Base-by-base conservation (phyloP, 2,797 vertebrate species). In the Emydoidea blandingii region DNA sequence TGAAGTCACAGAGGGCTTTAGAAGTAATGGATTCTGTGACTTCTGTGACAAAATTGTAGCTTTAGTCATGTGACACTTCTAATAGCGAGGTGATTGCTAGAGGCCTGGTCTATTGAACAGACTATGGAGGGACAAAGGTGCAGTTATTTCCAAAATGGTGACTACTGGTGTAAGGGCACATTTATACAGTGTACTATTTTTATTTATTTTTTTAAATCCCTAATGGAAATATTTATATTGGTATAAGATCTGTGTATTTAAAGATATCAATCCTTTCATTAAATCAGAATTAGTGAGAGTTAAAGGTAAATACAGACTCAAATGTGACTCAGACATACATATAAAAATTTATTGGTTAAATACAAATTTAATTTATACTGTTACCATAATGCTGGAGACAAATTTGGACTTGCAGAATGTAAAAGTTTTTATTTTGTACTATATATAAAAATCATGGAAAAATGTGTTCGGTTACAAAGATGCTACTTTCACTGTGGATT, bases 281-380 rank as follows among this genome's bases (percentile, higher is more conserved):
- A 49, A 78, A 78, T 49, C 74, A 78, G 21, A 76, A 47, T 76
- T 47, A 29, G 7, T 78, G 44, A 29, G 72, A 4, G 12, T 47
- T 78, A 78, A 78, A 78, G 2, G 27, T 49, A 78, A 49, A 78
- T 37, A 74, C 14, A 47, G n/a, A 21, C 47, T 44, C 44, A 94
- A 92, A 92, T 25, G 8, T 19, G 6, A n/a, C n/a, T 4, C 0
- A 25, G 5, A 78, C 34, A 84, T 91, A 79, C 95, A 96, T 96
- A 95, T 56, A 97, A 97, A 96, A 94, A 50, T 49, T 97, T 97
- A 97, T 97, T 97, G 94, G 91, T 97, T 97, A 97, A 97, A 97
- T 97, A 97, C 94, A 95, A 96, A 96, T 93, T 96, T 97, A 94
- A 96, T 95, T 97, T 94, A 97, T 87, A 96, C 87, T 92, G 53